These are phyloP conservation scores for Pollenia labialis DNA, from an alignment of 2,888 invertebrate genomes.

Conservation along the genomic window DNA sequence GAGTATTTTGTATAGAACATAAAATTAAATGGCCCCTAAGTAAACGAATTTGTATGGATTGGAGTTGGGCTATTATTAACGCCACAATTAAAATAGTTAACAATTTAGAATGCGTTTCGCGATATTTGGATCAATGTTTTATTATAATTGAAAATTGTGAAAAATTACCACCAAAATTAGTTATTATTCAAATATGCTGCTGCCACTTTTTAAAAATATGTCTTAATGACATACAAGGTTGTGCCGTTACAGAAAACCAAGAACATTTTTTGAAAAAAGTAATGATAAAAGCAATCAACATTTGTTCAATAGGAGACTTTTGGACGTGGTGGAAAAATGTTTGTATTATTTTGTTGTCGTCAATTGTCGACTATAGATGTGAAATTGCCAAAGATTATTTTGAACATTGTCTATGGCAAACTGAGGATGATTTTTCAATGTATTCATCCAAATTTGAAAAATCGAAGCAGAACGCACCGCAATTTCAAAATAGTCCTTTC, in stretches of 20 bases:
- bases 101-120: background rate
- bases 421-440: too few species aligned
- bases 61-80: conserved; percentile 34
- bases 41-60: conserved; percentile 16
- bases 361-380: too few species aligned
- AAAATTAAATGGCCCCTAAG: conserved; percentile 26
- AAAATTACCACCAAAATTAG: background rate
- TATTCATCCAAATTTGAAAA: too few species aligned
- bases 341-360: too few species aligned
- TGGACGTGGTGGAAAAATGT: background rate
- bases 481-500: too few species aligned
- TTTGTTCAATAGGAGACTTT: background rate
- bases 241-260: background rate
- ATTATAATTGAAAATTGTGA: background rate
- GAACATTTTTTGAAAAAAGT: background rate
- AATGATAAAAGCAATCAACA: background rate
- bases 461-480: too few species aligned
- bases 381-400: too few species aligned
- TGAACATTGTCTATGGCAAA: too few species aligned
- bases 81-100: background rate
- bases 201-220: conserved; percentile 13
- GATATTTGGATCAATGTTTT: background rate
- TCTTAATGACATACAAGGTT: background rate
- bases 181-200: conserved; percentile 20
- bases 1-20: background rate